phyloP scores from a whole-genome alignment of 2,888 invertebrate genomes.

The Chelonus formosanus region DNA sequence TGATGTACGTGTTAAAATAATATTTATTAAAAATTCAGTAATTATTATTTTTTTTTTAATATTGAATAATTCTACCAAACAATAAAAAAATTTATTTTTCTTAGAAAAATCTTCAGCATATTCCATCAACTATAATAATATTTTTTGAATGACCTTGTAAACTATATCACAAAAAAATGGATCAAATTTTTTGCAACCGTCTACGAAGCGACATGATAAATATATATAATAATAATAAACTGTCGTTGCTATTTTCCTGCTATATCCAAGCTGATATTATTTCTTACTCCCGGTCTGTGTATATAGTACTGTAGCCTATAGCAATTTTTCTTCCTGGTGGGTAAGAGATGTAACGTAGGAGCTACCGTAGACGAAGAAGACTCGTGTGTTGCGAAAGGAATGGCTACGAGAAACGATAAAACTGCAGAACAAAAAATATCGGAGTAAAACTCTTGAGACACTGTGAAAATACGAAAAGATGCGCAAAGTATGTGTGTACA shows the following conservation, averaged over 20 bases:
- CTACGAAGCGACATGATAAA: not conserved
- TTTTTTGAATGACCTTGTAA: too few species aligned
- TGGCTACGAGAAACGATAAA: conserved; percentile 16
- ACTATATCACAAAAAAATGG: too few species aligned
- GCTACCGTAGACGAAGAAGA: not conserved
- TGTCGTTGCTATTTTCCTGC: conserved; percentile 6
- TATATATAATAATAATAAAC: conserved; percentile 8
- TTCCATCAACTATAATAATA: too few species aligned
- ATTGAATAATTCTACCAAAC: too few species aligned
- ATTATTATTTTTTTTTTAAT: too few species aligned
- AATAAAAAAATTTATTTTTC: too few species aligned
- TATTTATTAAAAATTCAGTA: too few species aligned
- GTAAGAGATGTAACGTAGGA: not conserved
- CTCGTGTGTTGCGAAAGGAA: not conserved
- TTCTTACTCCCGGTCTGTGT: conserved; percentile 8
- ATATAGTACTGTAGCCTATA: not conserved
- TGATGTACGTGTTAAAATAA: too few species aligned
- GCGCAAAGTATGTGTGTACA: conserved; percentile 21
- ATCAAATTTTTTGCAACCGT: too few species aligned
- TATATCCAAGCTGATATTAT: conserved; percentile 6
- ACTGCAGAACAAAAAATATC: conserved; percentile 18
- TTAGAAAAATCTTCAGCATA: too few species aligned
- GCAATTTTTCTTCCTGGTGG: conserved; percentile 15
- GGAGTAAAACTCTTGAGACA: conserved; percentile 27
- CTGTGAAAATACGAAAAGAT: conserved; percentile 25